Conservation (phyloP, 2,797 vertebrate genomes). For the Mustela erminea region DNA sequence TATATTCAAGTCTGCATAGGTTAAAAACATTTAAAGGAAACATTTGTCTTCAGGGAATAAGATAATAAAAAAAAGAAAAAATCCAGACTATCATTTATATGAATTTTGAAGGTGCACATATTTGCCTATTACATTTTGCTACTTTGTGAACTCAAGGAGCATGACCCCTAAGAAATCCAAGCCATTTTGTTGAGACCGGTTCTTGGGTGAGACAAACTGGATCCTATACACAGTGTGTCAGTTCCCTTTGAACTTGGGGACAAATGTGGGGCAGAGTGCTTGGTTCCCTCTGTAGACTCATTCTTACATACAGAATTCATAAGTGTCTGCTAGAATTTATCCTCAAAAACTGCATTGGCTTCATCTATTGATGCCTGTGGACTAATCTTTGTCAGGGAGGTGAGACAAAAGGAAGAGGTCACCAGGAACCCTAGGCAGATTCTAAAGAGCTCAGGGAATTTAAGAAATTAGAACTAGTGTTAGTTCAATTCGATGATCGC, state of each 20-base stretch:
- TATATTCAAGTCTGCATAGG: neutral
- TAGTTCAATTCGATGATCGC: neutral
- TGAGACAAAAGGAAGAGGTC: neutral
- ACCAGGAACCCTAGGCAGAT: neutral
- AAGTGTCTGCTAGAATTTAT: neutral
- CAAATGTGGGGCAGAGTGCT: neutral
- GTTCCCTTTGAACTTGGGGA: neutral
- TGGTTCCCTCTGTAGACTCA: neutral
- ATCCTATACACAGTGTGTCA: neutral
- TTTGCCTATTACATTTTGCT: neutral
- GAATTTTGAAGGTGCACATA: neutral
- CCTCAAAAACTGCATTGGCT: neutral
- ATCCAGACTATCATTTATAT: neutral
- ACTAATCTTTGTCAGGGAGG: neutral
- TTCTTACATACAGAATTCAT: neutral
- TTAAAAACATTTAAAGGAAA: neutral
- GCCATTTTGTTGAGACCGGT: neutral
- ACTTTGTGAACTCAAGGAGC: neutral
- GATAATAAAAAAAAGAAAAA: neutral
- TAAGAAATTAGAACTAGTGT: neutral
- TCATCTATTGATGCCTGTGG: neutral
- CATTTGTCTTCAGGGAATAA: neutral
- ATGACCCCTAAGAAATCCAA: neutral
- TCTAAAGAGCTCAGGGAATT: constrained; percentile 1
- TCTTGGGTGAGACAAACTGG: neutral